A percentile compares a stretch with the other conserved stretches of the same genome.
Conservation (phyloP, 2,888 invertebrate genomes). For the Caenorhabditis virilis region DNA sequence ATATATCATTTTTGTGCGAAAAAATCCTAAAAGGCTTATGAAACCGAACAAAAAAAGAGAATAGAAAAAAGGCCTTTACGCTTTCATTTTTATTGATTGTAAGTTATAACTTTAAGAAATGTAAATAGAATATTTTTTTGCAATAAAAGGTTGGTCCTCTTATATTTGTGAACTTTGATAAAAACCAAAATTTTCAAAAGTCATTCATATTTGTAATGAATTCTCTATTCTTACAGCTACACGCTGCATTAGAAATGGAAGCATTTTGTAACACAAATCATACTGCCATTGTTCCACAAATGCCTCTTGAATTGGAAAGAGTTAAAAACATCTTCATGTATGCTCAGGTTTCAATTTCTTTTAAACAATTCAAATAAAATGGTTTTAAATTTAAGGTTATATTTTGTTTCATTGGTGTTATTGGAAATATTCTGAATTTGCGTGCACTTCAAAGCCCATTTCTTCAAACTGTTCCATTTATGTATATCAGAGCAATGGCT, state of each 20-base stretch:
- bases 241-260: constrained; percentile 31
- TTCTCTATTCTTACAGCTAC: constrained; percentile 14
- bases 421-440: constrained; percentile 81
- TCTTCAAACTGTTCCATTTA: constrained; percentile 81
- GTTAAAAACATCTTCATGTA: constrained; percentile 22
- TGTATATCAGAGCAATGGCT: constrained; percentile 80
- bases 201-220: no score
- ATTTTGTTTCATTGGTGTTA: constrained; percentile 70
- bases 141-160: no score
- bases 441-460: constrained; percentile 80
- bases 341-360: constrained; percentile 13
- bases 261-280: constrained; percentile 26
- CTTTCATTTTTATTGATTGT: neutral
- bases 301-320: constrained; percentile 4
- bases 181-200: no score
- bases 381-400: constrained; percentile 36
- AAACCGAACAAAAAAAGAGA: neutral
- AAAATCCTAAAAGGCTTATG: neutral
- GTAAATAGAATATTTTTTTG: no score
- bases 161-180: no score
- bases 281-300: neutral
- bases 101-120: no score
- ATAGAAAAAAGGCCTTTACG: neutral
- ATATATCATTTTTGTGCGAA: neutral
- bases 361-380: neutral